Conservation (phyloP, 2,113 vertebrate species). For the Pangasianodon hypophthalmus region DNA sequence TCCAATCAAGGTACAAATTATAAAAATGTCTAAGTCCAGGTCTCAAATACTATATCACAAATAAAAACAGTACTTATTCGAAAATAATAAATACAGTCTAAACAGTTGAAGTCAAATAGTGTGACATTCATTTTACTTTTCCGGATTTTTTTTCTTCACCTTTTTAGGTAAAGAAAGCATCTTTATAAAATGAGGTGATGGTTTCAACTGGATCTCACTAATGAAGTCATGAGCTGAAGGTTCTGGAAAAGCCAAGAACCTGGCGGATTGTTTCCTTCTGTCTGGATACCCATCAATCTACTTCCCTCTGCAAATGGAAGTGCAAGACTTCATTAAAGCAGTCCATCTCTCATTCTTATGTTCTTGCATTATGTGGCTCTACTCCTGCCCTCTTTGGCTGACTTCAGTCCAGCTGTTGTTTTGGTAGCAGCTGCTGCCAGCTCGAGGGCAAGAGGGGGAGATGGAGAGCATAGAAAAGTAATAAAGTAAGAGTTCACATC, state of each 20-base stretch:
- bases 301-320: neutral
- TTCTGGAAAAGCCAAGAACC: neutral
- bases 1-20: neutral
- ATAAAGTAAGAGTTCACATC: slow-evolving; percentile 59
- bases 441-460: slow-evolving; percentile 33
- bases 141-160: neutral
- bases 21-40: neutral
- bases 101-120: neutral
- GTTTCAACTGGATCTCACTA: neutral
- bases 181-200: neutral
- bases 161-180: neutral
- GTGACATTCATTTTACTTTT: neutral
- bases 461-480: slow-evolving; percentile 47
- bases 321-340: neutral
- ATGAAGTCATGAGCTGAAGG: neutral
- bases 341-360: neutral
- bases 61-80: neutral
- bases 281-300: neutral
- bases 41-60: neutral
- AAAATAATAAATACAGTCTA: too few relatives aligned
- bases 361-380: slow-evolving; percentile 32
- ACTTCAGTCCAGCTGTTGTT: slow-evolving; percentile 59
- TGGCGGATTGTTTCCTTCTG: neutral
- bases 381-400: slow-evolving; percentile 39
- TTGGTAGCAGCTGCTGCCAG: slow-evolving; percentile 52